Evolutionary conservation across 2,888 invertebrate species (phyloP).

Genomic region (Epinotia nisella): DNA sequence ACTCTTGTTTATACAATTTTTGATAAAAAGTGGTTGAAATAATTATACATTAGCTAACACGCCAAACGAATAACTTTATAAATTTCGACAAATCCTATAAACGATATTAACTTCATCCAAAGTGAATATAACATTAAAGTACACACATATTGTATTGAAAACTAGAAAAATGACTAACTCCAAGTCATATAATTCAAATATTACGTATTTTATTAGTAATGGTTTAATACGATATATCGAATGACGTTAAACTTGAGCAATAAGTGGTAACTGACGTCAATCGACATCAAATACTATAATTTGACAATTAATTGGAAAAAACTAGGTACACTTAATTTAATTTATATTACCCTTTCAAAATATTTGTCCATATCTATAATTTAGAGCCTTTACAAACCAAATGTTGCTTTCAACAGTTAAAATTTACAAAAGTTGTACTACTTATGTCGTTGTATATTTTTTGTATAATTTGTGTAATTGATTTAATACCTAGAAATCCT

Average conservation of each 20-base stretch:
- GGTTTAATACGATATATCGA: slow-evolving; percentile 25
- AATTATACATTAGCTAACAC: too few relatives aligned
- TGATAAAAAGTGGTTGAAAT: too few relatives aligned
- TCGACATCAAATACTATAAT: slow-evolving; percentile 11
- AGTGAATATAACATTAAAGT: slow-evolving; percentile 23
- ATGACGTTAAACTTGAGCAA: slow-evolving; percentile 38
- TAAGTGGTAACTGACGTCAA: slow-evolving; percentile 39
- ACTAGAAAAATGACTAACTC: slow-evolving; percentile 35
- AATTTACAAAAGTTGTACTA: neutral
- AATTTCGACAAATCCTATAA: neutral
- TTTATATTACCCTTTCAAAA: slow-evolving; percentile 8
- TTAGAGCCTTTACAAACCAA: slow-evolving; percentile 2
- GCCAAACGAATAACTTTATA: neutral
- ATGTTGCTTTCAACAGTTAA: neutral
- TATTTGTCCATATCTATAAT: neutral
- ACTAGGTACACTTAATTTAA: slow-evolving; percentile 4
- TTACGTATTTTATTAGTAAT: slow-evolving; percentile 37
- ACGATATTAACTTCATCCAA: slow-evolving; percentile 26
- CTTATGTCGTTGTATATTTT: slow-evolving; percentile 23
- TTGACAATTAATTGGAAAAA: slow-evolving; percentile 24
- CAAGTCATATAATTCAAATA: slow-evolving; percentile 34
- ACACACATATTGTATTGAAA: slow-evolving; percentile 12
- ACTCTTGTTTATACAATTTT: too few relatives aligned
- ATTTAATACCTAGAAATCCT: neutral
- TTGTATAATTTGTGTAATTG: neutral